A percentile compares a stretch with the other conserved stretches of the same genome.
phyloP scores from a whole-genome alignment of 2,888 invertebrate species.

The Toxonevra muliebris region DNA sequence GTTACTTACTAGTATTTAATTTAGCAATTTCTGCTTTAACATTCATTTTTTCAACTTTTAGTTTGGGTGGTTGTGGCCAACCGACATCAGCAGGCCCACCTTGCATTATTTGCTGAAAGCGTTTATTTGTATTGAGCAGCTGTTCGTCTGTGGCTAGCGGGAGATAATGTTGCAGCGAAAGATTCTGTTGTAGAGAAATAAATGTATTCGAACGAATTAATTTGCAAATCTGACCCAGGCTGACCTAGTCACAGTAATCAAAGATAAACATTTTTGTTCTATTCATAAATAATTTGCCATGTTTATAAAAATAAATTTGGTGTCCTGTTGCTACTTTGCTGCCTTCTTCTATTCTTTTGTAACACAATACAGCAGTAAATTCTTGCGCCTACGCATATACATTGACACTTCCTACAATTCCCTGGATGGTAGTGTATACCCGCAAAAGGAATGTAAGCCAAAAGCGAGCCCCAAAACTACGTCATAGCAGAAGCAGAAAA shows the following conservation, averaged over 20 bases:
- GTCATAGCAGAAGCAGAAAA: neutral
- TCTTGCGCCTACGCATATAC: no score
- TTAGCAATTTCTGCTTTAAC: slow-evolving; percentile 60
- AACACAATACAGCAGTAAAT: no score
- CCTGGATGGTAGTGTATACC: no score
- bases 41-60: slow-evolving; percentile 50
- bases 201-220: no score
- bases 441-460: no score
- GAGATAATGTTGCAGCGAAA: slow-evolving; percentile 52
- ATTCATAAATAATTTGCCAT: neutral
- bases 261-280: neutral
- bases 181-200: slow-evolving; percentile 46
- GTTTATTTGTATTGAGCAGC: slow-evolving; percentile 48
- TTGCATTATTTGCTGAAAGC: slow-evolving; percentile 60
- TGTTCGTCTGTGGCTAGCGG: slow-evolving; percentile 45
- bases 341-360: no score
- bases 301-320: neutral
- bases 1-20: slow-evolving; percentile 56
- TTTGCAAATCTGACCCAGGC: no score
- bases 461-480: neutral
- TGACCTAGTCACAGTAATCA: neutral
- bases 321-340: neutral
- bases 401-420: no score
- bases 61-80: slow-evolving; percentile 55
- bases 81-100: slow-evolving; percentile 50